Evolutionary conservation across 2,113 vertebrate genomes (phyloP), one percentile per base, ranked within the genome.

Genomic region (Phalacrocorax brasilianus): DNA sequence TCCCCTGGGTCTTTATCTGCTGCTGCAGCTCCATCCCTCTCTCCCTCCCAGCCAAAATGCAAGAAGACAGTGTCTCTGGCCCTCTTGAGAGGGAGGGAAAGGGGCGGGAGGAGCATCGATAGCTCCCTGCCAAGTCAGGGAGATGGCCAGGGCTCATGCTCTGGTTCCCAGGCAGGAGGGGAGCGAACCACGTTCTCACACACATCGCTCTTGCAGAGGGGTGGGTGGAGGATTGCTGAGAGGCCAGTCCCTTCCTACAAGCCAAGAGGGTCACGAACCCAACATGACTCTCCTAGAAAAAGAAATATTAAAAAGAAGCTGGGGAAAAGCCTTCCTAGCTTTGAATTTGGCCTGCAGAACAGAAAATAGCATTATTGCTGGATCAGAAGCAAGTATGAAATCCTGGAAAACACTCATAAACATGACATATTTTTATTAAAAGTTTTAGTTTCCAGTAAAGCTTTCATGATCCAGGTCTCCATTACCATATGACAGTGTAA

Each of bases 71-170:
- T 35, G 40, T 44, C 52, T 81, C 65, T 44, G 14, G 12, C 24
- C 17, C 12, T 45, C 49, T 45, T 70, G 67, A 53, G 55, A 88
- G 73, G 30, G 52, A 56, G 40, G 9, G 23, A 50, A 65, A 59
- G 65, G 47, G 49, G 8, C 44, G 65, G 70, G 12, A 86, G 33
- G 24, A 68, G 10, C n/a, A 74, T 1, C 0, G 3, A 52, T 72
- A 89, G n/a, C 15, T 90, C 50, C 33, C 59, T 94, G 91, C 65
- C 91, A 94, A 90, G 28, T 22, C 0, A 1, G 6, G 59, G 56
- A 44, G 68, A 30, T 2, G 5, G 8, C 1, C 0, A 0, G 4
- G 8, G 33, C 12, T 15, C 0, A 1, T 0, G 2, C 40, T 65
- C 49, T 66, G 24, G 47, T 82, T 96, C 89, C 87, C 87, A 94